Base-by-base conservation (phyloP, 2,888 invertebrate genomes). In the Epistrophe eligans region DNA sequence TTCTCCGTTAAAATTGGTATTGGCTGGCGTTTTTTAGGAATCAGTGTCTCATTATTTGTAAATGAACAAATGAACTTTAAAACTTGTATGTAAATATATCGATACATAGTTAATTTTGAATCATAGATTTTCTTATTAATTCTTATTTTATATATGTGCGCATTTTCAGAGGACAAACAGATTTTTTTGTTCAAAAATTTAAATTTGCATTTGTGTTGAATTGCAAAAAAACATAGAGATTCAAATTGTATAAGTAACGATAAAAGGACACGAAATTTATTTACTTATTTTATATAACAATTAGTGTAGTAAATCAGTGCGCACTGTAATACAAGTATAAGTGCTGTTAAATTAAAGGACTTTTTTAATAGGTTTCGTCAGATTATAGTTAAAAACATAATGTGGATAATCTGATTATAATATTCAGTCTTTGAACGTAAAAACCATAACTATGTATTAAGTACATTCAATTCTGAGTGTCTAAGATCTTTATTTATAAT, bases 131-230 rank as follows among this genome's bases (percentile, higher is more conserved):
- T 2, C 24, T 45, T 70, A 60, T n/a, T 38, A n/a, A n/a, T n/a
- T 57, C 66, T 60, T 80, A 38, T 60, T 60, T 66, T 11, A 50
- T 66, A 62, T 77, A 85, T 85, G 82, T 85, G 85, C 82, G 85
- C 74, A 71, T 79, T 85, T 74, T 81, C 8, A 62, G 48, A 45
- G n/a, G 38, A 74, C 57, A 38, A 38, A 57, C 38, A 58, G 15
- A 35, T 11, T 9, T 19, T 60, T 45, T 48, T 19, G 15, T 50
- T 17, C 2, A 35, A 67, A 48, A 19, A 15, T 67, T 48, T 7
- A n/a, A 28, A 45, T 32, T 48, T 17, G 1, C 5, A 4, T 24
- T 66, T 13, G 32, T 66, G 24, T 45, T 45, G 28, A 13, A n/a
- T 66, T 66, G 0, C 9, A 9, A 15, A 48, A 48, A 17, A 45